Percentiles rank a stretch among this genome's conserved stretches.
Conservation (phyloP, 2,888 invertebrate genomes). For the Oligia fasciuncula region DNA sequence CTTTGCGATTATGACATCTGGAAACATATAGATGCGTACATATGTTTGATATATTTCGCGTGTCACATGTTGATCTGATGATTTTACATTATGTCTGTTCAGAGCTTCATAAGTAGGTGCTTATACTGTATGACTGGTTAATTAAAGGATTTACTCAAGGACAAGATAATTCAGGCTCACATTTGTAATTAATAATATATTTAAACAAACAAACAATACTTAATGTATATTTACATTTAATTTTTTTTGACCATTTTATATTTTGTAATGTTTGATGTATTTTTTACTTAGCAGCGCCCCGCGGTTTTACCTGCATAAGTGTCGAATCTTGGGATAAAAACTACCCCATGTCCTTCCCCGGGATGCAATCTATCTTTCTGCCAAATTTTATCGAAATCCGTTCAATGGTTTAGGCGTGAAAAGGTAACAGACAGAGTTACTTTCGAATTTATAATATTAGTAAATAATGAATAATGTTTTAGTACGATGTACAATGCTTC, state of each 20-base stretch:
- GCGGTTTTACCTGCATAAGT: too few species aligned
- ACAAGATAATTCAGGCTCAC: background rate
- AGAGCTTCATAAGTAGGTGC: background rate
- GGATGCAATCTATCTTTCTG: too few species aligned
- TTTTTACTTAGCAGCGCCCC: too few species aligned
- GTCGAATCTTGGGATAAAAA: too few species aligned
- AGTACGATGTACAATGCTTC: background rate
- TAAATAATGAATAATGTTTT: background rate
- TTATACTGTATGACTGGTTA: background rate
- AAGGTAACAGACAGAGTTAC: too few species aligned
- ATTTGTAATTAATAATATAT: constrained; percentile 1
- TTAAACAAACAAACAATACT: background rate
- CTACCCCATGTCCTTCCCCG: too few species aligned
- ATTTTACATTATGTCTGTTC: constrained; percentile 18
- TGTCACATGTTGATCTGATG: constrained; percentile 19
- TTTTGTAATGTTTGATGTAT: too few species aligned
- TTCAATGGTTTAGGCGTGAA: too few species aligned
- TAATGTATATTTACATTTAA: too few species aligned
- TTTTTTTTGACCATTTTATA: too few species aligned
- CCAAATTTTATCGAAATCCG: too few species aligned
- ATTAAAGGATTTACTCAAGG: constrained; percentile 6
- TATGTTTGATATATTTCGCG: background rate
- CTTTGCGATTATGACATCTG: constrained; percentile 47
- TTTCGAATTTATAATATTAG: too few species aligned
- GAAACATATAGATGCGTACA: constrained; percentile 1